Percentiles rank a stretch among this genome's conserved stretches.
phyloP scores from a whole-genome alignment of 2,113 vertebrate species.

The Apodemus sylvaticus region DNA sequence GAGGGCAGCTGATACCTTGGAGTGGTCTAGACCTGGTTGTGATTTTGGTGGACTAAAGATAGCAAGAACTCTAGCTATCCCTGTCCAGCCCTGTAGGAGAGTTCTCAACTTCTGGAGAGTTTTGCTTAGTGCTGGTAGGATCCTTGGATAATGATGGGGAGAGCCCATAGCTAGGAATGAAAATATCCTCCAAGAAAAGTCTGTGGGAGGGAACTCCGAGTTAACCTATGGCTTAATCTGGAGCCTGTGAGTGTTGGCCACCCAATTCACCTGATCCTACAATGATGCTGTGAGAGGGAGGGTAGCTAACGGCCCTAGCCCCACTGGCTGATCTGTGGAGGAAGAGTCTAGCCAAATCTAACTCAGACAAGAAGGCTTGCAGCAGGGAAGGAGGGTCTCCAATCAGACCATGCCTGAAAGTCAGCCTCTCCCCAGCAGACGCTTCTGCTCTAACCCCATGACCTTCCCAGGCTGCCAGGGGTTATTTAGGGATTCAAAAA shows the following conservation, averaged over 20 bases:
- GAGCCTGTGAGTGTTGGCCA: neutral
- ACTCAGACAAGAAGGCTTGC: conserved; percentile 46
- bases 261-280: neutral
- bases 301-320: neutral
- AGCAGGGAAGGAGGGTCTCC: conserved; percentile 44
- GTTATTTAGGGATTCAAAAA: conserved; percentile 76
- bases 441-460: neutral
- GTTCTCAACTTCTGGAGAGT: neutral
- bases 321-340: neutral
- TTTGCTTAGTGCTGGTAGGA: neutral
- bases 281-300: neutral
- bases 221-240: neutral
- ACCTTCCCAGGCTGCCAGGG: conserved; percentile 68
- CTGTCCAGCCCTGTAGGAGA: neutral
- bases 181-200: neutral
- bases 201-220: neutral
- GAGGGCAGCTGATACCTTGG: neutral
- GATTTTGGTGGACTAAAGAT: conserved; percentile 22
- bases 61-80: neutral
- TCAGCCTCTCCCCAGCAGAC: conserved; percentile 2
- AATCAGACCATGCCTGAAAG: neutral
- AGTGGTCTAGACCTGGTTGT: neutral
- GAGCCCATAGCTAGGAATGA: neutral
- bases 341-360: neutral
- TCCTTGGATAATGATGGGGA: neutral